These are phyloP conservation scores for Erpobdella octoculata DNA, from an alignment of 2,888 invertebrate species.

Conservation along the genomic window DNA sequence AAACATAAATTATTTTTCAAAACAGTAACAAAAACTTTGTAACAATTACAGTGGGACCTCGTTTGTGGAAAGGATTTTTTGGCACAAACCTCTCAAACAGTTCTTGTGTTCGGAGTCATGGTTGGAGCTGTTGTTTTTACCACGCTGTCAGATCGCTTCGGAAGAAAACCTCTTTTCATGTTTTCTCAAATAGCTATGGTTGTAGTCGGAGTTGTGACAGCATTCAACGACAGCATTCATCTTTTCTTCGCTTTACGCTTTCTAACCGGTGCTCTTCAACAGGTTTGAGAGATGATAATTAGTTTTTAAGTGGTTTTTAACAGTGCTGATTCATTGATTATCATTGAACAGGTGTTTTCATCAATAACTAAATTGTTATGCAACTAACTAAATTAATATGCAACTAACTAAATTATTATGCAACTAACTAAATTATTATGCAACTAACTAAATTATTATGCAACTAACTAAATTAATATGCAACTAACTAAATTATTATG, in stretches of 20 bases:
- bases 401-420: too few species aligned
- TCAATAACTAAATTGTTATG: too few species aligned
- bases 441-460: too few species aligned
- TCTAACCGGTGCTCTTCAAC: constrained; percentile 35
- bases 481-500: background rate
- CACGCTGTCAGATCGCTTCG: constrained; percentile 41
- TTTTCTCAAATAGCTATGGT: constrained; percentile 35
- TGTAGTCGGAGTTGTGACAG: constrained; percentile 32
- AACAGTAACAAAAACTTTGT: background rate
- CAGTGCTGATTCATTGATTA: too few species aligned
- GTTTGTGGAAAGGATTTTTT: constrained; percentile 42
- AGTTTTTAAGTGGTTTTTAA: too few species aligned
- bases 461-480: background rate
- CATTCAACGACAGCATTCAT: constrained; percentile 37
- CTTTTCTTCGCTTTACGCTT: constrained; percentile 39
- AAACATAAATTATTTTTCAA: too few species aligned
- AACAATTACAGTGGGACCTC: constrained; percentile 37
- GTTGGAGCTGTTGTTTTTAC: constrained; percentile 43
- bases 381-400: too few species aligned
- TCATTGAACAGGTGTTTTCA: too few species aligned
- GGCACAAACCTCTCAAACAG: constrained; percentile 43
- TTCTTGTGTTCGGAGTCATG: constrained; percentile 43
- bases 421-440: too few species aligned
- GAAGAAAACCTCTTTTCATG: constrained; percentile 40
- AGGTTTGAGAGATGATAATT: too few species aligned